Base-by-base conservation (phyloP, 2,797 vertebrate genomes). In the Oreochromis mossambicus region DNA sequence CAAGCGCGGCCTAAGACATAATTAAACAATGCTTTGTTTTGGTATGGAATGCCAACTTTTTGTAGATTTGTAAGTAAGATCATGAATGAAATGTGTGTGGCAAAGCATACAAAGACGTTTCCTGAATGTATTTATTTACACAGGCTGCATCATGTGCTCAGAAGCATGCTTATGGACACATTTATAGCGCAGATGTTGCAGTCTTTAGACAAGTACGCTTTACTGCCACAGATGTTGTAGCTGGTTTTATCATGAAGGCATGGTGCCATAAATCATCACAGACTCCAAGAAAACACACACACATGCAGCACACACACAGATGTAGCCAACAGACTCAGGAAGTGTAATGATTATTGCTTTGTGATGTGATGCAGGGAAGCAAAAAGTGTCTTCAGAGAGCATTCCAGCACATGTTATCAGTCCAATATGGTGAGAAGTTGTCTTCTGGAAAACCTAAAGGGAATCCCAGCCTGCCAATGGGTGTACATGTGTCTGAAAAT, bases 161-260 rank as follows among this genome's bases (percentile, higher is more conserved):
- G 32, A 83, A 73, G 38, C 83, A 87, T 54, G 68, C 77, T 79
- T 46, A 26, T 36, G 46, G 86, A 75, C 24, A 24, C 66, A 88
- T 92, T 94, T 79, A 88, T 63, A 43, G 63, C 48, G 79, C 92
- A 92, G 90, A 92, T 91, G 89, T 86, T 81, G 51, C 73, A 34
- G 80, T 77, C 58, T 86, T 84, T 73, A 90, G 41, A 77, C 66
- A 29, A 41, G 50, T 34, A 51, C 3, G 6, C 52, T 86, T 90
- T 63, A 88, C 70, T 80, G 79, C 76, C 43, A 36, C 94, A 92
- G 91, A 93, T 89, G 90, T 82, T 87, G 70, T 8, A 73, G 79
- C 77, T 54, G 73, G 66, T 82, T 38, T 63, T 87, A 86, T 89
- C 26, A 75, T 32, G 13, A 26, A 82, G 73, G 43, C 56, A 55